Evolutionary conservation across 2,113 vertebrate species (phyloP).

Genomic region (Nesogale talazaci): DNA sequence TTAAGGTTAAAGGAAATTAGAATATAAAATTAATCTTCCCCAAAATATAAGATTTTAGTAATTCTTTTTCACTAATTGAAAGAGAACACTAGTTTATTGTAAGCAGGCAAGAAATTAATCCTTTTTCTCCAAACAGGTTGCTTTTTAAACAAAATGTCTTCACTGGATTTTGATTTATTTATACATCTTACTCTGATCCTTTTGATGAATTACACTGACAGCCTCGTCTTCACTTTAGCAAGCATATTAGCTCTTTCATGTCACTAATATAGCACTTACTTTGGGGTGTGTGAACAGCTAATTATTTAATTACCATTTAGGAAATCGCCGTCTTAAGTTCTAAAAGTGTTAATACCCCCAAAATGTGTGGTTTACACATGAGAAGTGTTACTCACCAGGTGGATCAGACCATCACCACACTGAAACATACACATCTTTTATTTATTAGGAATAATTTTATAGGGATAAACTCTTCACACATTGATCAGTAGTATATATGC

Average conservation of each 20-base stretch:
- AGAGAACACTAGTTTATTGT: conserved; percentile 47
- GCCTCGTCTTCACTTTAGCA: neutral
- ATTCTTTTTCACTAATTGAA: conserved; percentile 44
- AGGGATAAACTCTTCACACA: conserved; percentile 7
- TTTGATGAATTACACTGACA: conserved; percentile 35
- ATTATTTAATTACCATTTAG: conserved; percentile 31
- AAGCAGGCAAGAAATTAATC: conserved; percentile 39
- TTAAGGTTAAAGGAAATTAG: conserved; percentile 47
- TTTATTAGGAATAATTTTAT: conserved; percentile 41
- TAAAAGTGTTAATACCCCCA: neutral
- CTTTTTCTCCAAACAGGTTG: conserved; percentile 1
- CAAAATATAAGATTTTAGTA: conserved; percentile 53
- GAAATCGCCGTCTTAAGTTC: conserved; percentile 9
- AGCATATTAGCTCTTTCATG: conserved; percentile 20
- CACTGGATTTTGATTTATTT: neutral
- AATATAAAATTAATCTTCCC: conserved; percentile 53
- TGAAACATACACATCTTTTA: conserved; percentile 3
- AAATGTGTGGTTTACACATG: neutral
- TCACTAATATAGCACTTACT: neutral
- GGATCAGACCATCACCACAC: neutral
- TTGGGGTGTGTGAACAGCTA: neutral
- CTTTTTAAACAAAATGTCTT: neutral
- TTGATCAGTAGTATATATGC: neutral
- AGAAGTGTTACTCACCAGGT: neutral
- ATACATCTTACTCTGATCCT: conserved; percentile 34